Conservation (phyloP, 37 sponge, comb jelly and placozoan genomes). For the Aplysina aerophoba region DNA sequence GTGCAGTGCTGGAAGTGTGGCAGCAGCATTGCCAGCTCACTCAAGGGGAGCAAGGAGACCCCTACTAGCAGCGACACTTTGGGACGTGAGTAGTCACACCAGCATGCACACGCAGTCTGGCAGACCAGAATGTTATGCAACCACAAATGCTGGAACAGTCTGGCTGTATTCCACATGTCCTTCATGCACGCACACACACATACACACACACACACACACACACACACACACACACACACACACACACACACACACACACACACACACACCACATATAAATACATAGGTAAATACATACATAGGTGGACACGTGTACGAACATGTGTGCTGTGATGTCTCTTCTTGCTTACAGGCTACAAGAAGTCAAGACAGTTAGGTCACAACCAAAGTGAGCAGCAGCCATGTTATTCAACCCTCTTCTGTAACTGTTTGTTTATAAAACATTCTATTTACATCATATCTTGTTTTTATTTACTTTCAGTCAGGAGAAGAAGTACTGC, state of each 20-base stretch:
- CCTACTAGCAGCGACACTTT: too few relatives aligned
- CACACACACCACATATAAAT: not conserved
- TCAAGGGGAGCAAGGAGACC: too few relatives aligned
- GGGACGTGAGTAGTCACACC: too few relatives aligned
- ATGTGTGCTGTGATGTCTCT: not conserved
- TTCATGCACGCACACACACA: too few relatives aligned
- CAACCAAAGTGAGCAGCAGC: not conserved
- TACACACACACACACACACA: too few relatives aligned
- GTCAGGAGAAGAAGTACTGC: not conserved
- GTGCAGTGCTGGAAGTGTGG: constrained; percentile 82
- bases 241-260: not conserved
- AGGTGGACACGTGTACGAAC: not conserved
- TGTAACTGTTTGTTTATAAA: not conserved
- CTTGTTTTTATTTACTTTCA: not conserved
- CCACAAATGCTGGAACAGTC: too few relatives aligned
- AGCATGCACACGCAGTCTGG: too few relatives aligned
- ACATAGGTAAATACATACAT: not conserved
- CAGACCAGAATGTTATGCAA: too few relatives aligned
- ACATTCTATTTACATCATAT: not conserved
- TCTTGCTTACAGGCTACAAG: not conserved
- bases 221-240: too few relatives aligned
- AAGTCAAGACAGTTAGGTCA: not conserved
- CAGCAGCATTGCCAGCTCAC: constrained; percentile 8
- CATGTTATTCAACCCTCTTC: not conserved
- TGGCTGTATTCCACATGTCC: too few relatives aligned